Percentiles rank a stretch among this genome's conserved stretches.
phyloP scores from a whole-genome alignment of 2,113 vertebrate species.

The Psittacula cyanocephala region DNA sequence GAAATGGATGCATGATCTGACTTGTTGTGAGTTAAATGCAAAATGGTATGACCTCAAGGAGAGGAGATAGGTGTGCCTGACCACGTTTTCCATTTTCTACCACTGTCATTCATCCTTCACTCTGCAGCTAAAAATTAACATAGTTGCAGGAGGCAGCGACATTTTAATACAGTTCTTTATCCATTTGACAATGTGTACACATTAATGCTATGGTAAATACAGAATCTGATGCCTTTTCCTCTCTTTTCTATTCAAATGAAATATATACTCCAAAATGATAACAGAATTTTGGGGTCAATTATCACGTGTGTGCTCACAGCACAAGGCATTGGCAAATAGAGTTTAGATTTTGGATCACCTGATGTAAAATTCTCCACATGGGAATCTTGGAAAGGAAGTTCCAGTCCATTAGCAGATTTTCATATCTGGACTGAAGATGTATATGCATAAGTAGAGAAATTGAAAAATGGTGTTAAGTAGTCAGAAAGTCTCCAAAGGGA shows the following conservation, averaged over 20 bases:
- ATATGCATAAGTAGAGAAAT: slow-evolving; percentile 64
- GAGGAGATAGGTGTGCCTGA: neutral
- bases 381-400: slow-evolving; percentile 59
- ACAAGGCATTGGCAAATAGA: slow-evolving; percentile 6
- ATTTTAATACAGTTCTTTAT: neutral
- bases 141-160: neutral
- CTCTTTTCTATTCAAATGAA: neutral
- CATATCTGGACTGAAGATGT: slow-evolving; percentile 58
- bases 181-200: neutral
- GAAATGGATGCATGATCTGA: neutral
- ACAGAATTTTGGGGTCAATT: slow-evolving; percentile 9
- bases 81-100: neutral
- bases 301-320: neutral
- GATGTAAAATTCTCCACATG: slow-evolving; percentile 49
- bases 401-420: slow-evolving; percentile 61
- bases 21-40: neutral
- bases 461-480: slow-evolving; percentile 76
- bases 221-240: neutral
- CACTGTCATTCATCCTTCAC: neutral
- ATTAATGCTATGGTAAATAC: neutral
- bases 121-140: neutral
- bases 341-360: slow-evolving; percentile 35
- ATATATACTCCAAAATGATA: neutral
- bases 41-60: neutral
- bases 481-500: slow-evolving; percentile 70